These are phyloP conservation scores for Petrosia ficiformis DNA, from an alignment of 37 sponge, comb jelly and placozoan species.

Conservation along the genomic window DNA sequence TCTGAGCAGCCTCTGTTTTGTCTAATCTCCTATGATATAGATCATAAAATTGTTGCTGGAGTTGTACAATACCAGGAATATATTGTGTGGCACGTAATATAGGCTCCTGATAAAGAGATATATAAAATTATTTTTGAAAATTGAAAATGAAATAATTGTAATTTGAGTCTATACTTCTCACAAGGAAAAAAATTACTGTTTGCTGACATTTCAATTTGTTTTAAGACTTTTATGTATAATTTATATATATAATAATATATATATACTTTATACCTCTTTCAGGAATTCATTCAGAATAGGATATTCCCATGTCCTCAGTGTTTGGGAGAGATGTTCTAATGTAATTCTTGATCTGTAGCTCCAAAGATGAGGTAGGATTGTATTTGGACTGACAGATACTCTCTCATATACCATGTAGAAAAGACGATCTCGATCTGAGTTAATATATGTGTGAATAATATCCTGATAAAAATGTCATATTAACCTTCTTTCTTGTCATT, in stretches of 20 bases:
- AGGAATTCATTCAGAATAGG: slow-evolving; percentile 62
- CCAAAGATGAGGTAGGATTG: slow-evolving; percentile 60
- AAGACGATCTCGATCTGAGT: slow-evolving; percentile 58
- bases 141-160: not conserved
- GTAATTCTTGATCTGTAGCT: slow-evolving; percentile 49
- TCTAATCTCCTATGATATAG: slow-evolving; percentile 36
- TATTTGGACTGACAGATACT: not conserved
- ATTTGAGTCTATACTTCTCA: not conserved
- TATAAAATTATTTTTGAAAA: not conserved
- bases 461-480: too few relatives aligned
- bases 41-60: slow-evolving; percentile 56
- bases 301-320: slow-evolving; percentile 23
- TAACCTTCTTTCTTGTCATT: slow-evolving; percentile 63
- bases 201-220: not conserved
- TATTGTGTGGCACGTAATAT: slow-evolving; percentile 64
- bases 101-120: slow-evolving; percentile 45
- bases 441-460: not conserved
- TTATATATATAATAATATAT: not conserved
- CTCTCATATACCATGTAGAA: slow-evolving; percentile 64
- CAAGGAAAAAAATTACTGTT: not conserved
- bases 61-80: slow-evolving; percentile 62
- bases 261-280: slow-evolving; percentile 23
- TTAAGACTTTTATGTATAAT: not conserved
- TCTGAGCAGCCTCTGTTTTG: slow-evolving; percentile 24
- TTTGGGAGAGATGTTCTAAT: slow-evolving; percentile 45